Evolutionary conservation across 2,888 invertebrate genomes (phyloP).

Genomic region (Zaprionus bogoriensis): DNA sequence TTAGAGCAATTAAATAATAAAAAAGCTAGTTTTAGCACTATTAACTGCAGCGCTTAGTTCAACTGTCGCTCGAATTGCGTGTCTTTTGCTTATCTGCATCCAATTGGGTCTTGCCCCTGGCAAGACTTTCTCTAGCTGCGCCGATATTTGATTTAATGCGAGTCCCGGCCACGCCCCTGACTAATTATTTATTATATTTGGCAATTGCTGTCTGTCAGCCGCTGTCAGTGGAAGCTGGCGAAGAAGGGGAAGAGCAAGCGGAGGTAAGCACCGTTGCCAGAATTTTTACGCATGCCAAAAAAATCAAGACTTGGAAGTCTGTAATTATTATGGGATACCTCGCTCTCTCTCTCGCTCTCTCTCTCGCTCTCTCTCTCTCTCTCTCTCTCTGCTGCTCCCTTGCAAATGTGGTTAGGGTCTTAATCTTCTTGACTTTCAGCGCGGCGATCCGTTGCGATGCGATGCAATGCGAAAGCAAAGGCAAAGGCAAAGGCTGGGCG

Average conservation of each 20-base stretch:
- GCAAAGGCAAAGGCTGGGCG: conserved; percentile 29
- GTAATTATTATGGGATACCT: conserved; percentile 61
- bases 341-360: background rate
- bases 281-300: conserved; percentile 76
- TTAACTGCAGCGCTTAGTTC: too few relatives aligned
- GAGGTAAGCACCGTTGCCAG: conserved; percentile 67
- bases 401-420: conserved; percentile 60
- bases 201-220: conserved; percentile 80
- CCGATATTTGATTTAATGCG: conserved; percentile 79
- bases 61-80: too few relatives aligned
- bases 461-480: background rate
- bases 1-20: too few relatives aligned
- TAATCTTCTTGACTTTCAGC: conserved; percentile 58
- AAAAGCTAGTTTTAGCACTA: too few relatives aligned
- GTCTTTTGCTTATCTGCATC: background rate
- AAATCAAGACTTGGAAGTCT: conserved; percentile 35
- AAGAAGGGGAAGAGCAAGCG: background rate
- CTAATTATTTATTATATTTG: conserved; percentile 81
- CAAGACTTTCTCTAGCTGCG: conserved; percentile 71
- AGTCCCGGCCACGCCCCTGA: conserved; percentile 65
- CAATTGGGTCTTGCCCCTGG: conserved; percentile 64
- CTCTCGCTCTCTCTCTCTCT: background rate
- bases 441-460: conserved; percentile 26
- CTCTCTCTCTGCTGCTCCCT: too few relatives aligned
- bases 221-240: conserved; percentile 68